A percentile compares a stretch with the other conserved stretches of the same genome.
These are phyloP conservation scores for Perccottus glenii DNA, from an alignment of 2,113 vertebrate genomes.

Conservation along the genomic window DNA sequence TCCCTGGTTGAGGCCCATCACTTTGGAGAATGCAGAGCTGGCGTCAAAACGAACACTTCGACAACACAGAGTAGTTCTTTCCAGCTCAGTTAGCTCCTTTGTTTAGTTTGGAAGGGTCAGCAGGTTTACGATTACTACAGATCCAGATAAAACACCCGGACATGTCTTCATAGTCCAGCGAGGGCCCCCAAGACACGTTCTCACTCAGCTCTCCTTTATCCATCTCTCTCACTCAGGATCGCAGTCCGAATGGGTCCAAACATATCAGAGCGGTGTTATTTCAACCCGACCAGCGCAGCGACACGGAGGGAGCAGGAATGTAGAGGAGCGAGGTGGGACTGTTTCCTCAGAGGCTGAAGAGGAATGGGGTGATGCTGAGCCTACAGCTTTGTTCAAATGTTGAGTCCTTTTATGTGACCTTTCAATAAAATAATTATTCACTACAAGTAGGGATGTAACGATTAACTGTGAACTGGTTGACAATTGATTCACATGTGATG, in stretches of 20 bases:
- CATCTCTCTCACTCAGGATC: constrained; percentile 55
- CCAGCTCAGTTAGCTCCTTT: constrained; percentile 33
- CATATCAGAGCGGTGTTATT: constrained; percentile 72
- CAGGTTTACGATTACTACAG: constrained; percentile 59
- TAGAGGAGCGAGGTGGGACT: constrained; percentile 12
- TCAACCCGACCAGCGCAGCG: constrained; percentile 52
- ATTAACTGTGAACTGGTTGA: too few species aligned
- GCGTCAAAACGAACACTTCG: constrained; percentile 13
- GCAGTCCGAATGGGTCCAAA: constrained; percentile 65
- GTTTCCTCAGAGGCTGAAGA: constrained; percentile 50
- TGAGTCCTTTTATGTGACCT: background rate
- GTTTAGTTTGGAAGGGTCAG: constrained; percentile 67
- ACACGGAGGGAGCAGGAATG: constrained; percentile 40
- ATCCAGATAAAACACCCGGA: constrained; percentile 69
- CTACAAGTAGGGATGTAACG: too few species aligned
- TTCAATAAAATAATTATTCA: too few species aligned
- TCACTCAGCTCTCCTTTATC: constrained; percentile 41
- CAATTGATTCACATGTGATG: too few species aligned
- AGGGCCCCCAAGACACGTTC: constrained; percentile 42
- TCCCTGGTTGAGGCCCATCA: background rate
- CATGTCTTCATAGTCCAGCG: constrained; percentile 45
- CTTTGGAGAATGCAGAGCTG: background rate
- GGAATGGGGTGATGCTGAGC: constrained; percentile 63
- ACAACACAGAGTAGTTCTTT: constrained; percentile 9
- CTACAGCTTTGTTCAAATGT: background rate